Percentiles rank a stretch among this genome's conserved stretches.
Conservation (phyloP, 2,888 invertebrate species). For the Choreutis nemorana region DNA sequence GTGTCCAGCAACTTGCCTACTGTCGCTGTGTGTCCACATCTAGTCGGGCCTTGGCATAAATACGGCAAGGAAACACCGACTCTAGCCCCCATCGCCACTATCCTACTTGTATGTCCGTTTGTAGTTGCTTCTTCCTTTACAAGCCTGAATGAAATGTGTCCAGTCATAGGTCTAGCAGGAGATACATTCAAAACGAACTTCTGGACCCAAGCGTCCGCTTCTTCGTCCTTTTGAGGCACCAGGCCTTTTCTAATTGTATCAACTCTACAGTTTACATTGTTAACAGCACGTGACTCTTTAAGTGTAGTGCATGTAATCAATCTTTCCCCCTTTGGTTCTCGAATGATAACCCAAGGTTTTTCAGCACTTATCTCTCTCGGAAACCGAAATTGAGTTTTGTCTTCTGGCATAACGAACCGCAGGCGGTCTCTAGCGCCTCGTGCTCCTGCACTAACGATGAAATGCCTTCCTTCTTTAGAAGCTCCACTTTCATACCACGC, state of each 20-base stretch:
- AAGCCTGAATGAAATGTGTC: conserved; percentile 81
- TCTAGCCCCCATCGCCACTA: conserved; percentile 69
- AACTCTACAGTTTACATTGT: conserved; percentile 81
- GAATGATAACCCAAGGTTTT: conserved; percentile 81
- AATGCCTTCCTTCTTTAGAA: conserved; percentile 68
- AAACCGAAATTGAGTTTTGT: conserved; percentile 70
- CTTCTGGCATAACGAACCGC: conserved; percentile 74
- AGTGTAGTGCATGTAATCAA: conserved; percentile 84
- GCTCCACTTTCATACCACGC: conserved; percentile 73
- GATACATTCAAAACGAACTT: conserved; percentile 73
- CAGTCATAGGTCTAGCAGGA: conserved; percentile 73
- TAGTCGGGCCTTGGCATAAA: conserved; percentile 75
- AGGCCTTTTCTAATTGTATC: conserved; percentile 72
- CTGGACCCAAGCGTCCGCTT: conserved; percentile 76
- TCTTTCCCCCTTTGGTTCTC: conserved; percentile 78
- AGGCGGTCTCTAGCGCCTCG: conserved; percentile 76
- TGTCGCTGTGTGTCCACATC: conserved; percentile 69
- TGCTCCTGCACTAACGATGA: conserved; percentile 78
- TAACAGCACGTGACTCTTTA: conserved; percentile 78
- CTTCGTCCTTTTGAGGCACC: conserved; percentile 72
- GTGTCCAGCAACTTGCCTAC: conserved; percentile 71
- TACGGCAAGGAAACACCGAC: conserved; percentile 84
- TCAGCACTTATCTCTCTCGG: conserved; percentile 76
- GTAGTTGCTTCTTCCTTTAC: conserved; percentile 67
- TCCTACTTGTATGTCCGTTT: conserved; percentile 40